Evolutionary conservation across 1,140 invertebrate species (phyloP).

Genomic region (Teleogryllus occipitalis): DNA sequence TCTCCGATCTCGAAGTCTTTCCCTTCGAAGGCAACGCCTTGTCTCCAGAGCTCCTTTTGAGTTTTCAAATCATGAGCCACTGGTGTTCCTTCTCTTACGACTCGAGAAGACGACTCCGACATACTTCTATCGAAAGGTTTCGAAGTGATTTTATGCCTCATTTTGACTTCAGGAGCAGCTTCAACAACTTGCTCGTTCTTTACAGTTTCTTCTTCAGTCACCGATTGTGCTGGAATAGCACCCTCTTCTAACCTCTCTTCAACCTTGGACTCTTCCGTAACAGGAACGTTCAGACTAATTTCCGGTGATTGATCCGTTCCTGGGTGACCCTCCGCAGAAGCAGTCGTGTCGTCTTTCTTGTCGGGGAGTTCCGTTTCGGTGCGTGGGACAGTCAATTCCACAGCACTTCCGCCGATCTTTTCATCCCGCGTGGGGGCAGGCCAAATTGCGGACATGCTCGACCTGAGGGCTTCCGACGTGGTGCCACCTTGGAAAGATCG

Average conservation of each 20-base stretch:
- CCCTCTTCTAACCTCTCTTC: too few relatives aligned
- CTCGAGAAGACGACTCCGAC: background rate
- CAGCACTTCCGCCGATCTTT: too few relatives aligned
- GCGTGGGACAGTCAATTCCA: background rate
- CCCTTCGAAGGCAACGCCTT: background rate
- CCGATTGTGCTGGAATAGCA: too few relatives aligned
- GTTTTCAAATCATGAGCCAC: background rate
- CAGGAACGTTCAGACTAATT: too few relatives aligned
- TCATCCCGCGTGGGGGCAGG: too few relatives aligned
- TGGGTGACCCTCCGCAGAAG: too few relatives aligned
- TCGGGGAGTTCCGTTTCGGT: background rate
- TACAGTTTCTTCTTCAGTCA: too few relatives aligned
- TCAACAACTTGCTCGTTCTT: background rate
- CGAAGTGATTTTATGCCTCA: background rate
- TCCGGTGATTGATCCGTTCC: too few relatives aligned
- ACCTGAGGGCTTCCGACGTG: too few relatives aligned
- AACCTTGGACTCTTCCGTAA: too few relatives aligned
- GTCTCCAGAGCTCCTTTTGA: background rate
- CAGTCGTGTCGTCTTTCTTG: background rate
- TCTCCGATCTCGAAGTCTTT: background rate
- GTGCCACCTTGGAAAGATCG: too few relatives aligned
- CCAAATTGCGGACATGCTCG: too few relatives aligned
- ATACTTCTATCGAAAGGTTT: background rate
- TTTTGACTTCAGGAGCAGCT: background rate
- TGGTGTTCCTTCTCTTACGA: background rate